Base-by-base conservation (phyloP, 2,113 vertebrate genomes). In the Oriolus oriolus region DNA sequence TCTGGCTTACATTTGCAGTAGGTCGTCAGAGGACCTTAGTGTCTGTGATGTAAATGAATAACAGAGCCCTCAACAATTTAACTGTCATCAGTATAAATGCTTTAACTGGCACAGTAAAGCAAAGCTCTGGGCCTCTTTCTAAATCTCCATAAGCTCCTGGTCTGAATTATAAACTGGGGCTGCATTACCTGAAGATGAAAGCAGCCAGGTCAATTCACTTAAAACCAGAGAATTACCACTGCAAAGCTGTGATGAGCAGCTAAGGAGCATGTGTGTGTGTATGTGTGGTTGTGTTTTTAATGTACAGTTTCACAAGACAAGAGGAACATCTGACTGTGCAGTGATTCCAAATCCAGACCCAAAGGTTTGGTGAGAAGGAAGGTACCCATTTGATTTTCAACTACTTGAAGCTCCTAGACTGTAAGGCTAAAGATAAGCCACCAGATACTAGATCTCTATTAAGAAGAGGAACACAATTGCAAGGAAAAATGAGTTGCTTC, bases 1-100 rank as follows among this genome's bases (percentile, higher is more conserved):
- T 99, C 98, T 99, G 99, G 99, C 98, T 99, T 98, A 96, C 96
- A 98, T 99, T 98, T 98, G 95, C 97, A 97, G 96, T 96, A 94
- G 97, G 98, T 98, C 98, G 90, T 97, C 96, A 88, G 97, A 98
- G 97, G 98, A 98, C 98, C 97, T 98, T 90, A 83, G 93, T 96
- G 98, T 97, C 98, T 98, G 96, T 97, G 98, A 98, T 98, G 98
- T 97, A 98, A 99, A 99, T 98, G 97, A 98, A 96, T 98, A 99
- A 98, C 98, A 99, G 99, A 98, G 98, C 97, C 96, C 93, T 93
- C 77, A 90, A 98, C 98, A 97, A 98, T 98, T 98, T 98, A 98
- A 98, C 99, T 98, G 98, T 99, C 98, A 99, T 98, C 97, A 91
- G 98, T 97, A 96, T 97, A 98, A 98, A 97, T 97, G 97, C 95